phyloP scores from a whole-genome alignment of 1,140 invertebrate genomes.

The Rhizoglyphus robini region DNA sequence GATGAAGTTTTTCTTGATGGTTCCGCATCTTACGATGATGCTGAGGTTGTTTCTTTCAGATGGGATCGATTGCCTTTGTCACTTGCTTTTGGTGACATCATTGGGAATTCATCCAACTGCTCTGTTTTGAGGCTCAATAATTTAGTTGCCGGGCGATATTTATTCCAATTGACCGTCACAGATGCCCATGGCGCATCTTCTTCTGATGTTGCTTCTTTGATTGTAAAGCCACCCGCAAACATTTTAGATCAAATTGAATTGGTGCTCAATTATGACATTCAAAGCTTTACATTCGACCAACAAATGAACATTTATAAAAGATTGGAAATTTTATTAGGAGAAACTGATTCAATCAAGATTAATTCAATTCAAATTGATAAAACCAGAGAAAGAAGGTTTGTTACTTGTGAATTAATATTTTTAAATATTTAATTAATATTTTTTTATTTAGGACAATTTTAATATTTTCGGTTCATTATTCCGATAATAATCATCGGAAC shows the following conservation, averaged over 20 bases:
- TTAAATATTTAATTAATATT: background rate
- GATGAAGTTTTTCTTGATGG: slow-evolving; percentile 68
- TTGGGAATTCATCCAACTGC: slow-evolving; percentile 54
- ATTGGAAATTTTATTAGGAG: slow-evolving; percentile 47
- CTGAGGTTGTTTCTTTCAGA: slow-evolving; percentile 63
- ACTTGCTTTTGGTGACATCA: slow-evolving; percentile 62
- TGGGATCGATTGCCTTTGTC: slow-evolving; percentile 69
- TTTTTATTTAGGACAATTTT: background rate
- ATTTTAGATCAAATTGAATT: slow-evolving; percentile 59
- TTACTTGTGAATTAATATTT: background rate
- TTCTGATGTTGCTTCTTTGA: slow-evolving; percentile 65
- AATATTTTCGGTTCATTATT: background rate
- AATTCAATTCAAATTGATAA: background rate
- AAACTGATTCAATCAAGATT: background rate
- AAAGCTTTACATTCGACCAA: slow-evolving; percentile 52
- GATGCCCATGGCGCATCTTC: slow-evolving; percentile 71
- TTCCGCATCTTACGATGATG: slow-evolving; percentile 68
- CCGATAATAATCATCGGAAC: background rate
- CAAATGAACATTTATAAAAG: slow-evolving; percentile 46
- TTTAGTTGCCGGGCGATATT: slow-evolving; percentile 67
- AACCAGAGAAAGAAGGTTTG: background rate
- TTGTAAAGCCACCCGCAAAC: slow-evolving; percentile 60
- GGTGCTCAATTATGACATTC: slow-evolving; percentile 49
- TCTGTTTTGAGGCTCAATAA: slow-evolving; percentile 60
- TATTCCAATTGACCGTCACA: slow-evolving; percentile 69